A percentile compares a stretch with the other conserved stretches of the same genome.
Conservation (phyloP, 1,140 invertebrate species). For the Eumeta japonica region DNA sequence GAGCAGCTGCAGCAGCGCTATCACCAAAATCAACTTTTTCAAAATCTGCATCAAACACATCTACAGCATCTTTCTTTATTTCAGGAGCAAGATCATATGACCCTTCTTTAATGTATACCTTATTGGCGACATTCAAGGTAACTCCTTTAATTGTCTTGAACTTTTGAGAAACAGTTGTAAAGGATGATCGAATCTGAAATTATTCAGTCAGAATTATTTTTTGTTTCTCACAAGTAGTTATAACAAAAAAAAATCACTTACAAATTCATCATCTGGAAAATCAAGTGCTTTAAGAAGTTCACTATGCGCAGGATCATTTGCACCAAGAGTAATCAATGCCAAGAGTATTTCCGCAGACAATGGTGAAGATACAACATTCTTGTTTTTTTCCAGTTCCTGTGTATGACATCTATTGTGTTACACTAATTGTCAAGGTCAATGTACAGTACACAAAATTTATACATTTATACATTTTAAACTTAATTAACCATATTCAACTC, state of each 20-base stretch:
- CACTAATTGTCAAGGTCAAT: too few relatives aligned
- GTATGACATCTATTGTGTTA: constrained; percentile 10
- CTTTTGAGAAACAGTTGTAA: constrained; percentile 24
- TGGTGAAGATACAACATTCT: constrained; percentile 40
- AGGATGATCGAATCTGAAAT: constrained; percentile 40
- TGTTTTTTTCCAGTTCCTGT: constrained; percentile 38
- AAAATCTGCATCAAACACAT: constrained; percentile 39
- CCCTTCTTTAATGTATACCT: constrained; percentile 41
- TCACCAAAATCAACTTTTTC: constrained; percentile 35
- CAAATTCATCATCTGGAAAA: constrained; percentile 30
- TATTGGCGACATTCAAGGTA: constrained; percentile 41
- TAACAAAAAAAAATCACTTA: constrained; percentile 19
- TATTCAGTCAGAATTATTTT: not conserved
- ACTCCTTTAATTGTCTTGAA: constrained; percentile 35
- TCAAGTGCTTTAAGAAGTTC: constrained; percentile 31
- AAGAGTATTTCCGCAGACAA: constrained; percentile 40
- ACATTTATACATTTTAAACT: too few relatives aligned
- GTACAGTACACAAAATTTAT: too few relatives aligned
- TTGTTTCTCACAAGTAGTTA: not conserved
- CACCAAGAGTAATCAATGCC: constrained; percentile 33
- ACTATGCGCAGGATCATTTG: constrained; percentile 26
- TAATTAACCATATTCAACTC: too few relatives aligned
- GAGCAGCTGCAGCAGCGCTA: constrained; percentile 16
- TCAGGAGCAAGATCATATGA: constrained; percentile 26
- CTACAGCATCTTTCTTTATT: constrained; percentile 36